phyloP scores from a whole-genome alignment of 1,140 invertebrate genomes.

The Pristionchus pacificus region DNA sequence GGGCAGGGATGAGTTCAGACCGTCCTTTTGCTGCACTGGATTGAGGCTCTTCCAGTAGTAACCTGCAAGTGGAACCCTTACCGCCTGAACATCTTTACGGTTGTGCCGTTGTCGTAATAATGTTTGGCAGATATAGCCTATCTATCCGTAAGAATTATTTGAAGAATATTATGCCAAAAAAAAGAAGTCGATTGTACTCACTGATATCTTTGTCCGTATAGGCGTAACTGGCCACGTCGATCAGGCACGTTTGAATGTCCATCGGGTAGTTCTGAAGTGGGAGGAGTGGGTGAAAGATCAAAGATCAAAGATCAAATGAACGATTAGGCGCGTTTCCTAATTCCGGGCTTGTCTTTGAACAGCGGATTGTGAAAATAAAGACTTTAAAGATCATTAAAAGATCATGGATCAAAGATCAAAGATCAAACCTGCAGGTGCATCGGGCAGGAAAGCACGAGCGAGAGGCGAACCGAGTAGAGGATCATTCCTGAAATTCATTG shows the following conservation, averaged over 20 bases:
- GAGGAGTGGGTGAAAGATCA: conserved; percentile 76
- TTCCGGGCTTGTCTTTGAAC: too few species aligned
- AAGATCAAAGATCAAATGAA: conserved; percentile 70
- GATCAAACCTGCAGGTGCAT: conserved; percentile 65
- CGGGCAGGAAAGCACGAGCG: conserved; percentile 78
- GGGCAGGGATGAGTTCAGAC: conserved; percentile 75
- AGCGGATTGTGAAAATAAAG: too few species aligned
- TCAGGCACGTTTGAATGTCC: conserved; percentile 84
- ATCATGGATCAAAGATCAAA: conserved; percentile 85
- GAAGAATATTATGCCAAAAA: too few species aligned
- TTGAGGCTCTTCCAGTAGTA: conserved; percentile 81
- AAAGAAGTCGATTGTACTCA: conserved; percentile 29
- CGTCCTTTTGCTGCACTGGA: conserved; percentile 89
- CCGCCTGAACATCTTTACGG: too few species aligned
- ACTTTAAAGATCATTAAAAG: too few species aligned
- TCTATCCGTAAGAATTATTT: too few species aligned
- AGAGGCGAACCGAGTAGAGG: conserved; percentile 78
- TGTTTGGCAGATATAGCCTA: too few species aligned
- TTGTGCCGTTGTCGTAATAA: too few species aligned
- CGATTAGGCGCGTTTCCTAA: too few species aligned
- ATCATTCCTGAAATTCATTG: too few species aligned
- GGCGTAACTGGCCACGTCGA: conserved; percentile 73
- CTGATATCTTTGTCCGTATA: conserved; percentile 52
- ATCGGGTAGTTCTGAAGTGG: conserved; percentile 88
- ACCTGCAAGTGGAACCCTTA: conserved; percentile 39